Base-by-base conservation (phyloP, 35 echinoderm and acorn worm genomes). In the Chiridota heheva region DNA sequence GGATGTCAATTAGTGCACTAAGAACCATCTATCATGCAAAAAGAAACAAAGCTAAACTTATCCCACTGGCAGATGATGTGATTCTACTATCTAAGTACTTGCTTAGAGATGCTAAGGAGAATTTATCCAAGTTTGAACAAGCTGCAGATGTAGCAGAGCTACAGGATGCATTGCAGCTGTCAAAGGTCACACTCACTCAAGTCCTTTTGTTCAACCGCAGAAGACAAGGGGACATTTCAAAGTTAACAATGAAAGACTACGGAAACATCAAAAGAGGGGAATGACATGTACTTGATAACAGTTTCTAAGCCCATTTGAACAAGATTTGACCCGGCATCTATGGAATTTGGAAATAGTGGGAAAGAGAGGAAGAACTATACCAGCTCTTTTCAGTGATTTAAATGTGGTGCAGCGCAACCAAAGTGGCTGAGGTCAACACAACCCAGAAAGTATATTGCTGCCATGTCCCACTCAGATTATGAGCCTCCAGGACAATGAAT, bases 381-480 rank as follows among this genome's bases (percentile, higher is more conserved):
- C 88, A n/a, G 79, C 82, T 15, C 67, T 89, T 7, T 51, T 89
- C 5, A 89, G 78, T 62, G 39, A 72, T 0, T 2, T 27, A 20
- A 16, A 40, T 84, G 87, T 78, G 87, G 87, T 45, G 87, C 87
- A 68, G 63, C 63, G 70, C 53, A 20, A 36, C 87, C 87, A 32
- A 33, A 67, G 7, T 36, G 41, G 36, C 51, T 89, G 2, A 1
- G 77, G 36, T 89, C 86, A 0, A 82, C 86, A 62, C 67, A 65
- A 28, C 73, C 82, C 4, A 24, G 78, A 39, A 82, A 89, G 48
- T 69, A 89, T 58, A 47, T 82, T 60, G 86, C 85, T 33, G 60
- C 63, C 15, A 88, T 87, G 74, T 47, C 84, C 1, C n/a, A n/a
- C n/a, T n/a, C 72, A 79, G 45, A 17, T 78, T 10, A 33, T 87